Percentiles rank a stretch among this genome's conserved stretches.
phyloP scores from a whole-genome alignment of 1,140 invertebrate species.

The Listronotus bonariensis region DNA sequence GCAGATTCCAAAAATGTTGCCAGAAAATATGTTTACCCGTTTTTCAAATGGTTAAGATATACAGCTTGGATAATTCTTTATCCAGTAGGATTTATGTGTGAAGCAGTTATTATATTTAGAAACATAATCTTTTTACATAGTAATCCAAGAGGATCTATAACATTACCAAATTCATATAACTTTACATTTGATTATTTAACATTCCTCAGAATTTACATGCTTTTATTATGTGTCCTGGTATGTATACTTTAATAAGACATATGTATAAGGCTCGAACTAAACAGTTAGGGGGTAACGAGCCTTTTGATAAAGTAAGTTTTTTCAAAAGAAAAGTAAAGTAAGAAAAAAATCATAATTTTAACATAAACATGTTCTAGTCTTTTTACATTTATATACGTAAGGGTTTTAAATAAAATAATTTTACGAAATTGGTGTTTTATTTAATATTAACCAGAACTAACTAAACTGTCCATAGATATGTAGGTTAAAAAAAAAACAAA shows the following conservation, averaged over 20 bases:
- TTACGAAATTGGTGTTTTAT: too few relatives aligned
- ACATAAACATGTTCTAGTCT: too few relatives aligned
- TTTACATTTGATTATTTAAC: slow-evolving; percentile 85
- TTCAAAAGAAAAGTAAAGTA: slow-evolving; percentile 7
- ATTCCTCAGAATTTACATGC: slow-evolving; percentile 77
- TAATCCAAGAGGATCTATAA: slow-evolving; percentile 74
- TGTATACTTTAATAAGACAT: slow-evolving; percentile 77
- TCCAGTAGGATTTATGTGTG: slow-evolving; percentile 85
- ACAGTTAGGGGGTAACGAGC: slow-evolving; percentile 59
- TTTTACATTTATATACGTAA: too few relatives aligned
- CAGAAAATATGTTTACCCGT: slow-evolving; percentile 45
- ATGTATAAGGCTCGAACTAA: slow-evolving; percentile 73
- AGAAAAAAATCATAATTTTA: too few relatives aligned
- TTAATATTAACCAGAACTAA: too few relatives aligned
- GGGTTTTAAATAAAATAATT: too few relatives aligned
- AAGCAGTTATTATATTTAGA: slow-evolving; percentile 78
- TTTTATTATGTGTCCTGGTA: slow-evolving; percentile 75
- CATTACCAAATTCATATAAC: slow-evolving; percentile 84
- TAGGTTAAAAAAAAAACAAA: too few relatives aligned
- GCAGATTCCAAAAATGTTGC: slow-evolving; percentile 72
- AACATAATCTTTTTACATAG: slow-evolving; percentile 91
- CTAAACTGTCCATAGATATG: too few relatives aligned
- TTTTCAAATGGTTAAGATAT: slow-evolving; percentile 92
- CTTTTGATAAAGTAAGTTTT: slow-evolving; percentile 22
- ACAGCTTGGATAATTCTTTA: slow-evolving; percentile 92